Conservation (phyloP, 2,797 vertebrate genomes). For the Halcyon chelicuti region DNA sequence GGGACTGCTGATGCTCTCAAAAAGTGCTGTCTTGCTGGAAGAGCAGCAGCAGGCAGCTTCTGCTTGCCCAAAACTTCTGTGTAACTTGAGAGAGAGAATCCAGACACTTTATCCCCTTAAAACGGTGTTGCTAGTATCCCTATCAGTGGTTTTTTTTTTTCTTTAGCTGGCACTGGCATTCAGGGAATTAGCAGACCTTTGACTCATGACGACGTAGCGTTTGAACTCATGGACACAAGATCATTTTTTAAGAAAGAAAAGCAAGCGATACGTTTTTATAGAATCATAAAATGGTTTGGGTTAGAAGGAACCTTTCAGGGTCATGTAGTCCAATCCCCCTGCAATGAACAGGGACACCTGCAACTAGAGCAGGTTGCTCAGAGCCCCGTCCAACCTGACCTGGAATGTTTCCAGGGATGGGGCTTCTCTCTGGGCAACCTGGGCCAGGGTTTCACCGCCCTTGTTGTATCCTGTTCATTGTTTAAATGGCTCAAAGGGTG, state of each 20-base stretch:
- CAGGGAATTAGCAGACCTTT: not conserved
- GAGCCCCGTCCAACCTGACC: not conserved
- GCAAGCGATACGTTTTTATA: not conserved
- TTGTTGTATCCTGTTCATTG: not conserved
- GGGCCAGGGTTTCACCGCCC: not conserved
- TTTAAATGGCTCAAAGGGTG: not conserved
- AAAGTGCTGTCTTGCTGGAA: not conserved
- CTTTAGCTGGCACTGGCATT: not conserved
- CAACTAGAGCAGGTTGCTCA: not conserved
- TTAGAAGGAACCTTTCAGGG: not conserved
- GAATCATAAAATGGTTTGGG: not conserved
- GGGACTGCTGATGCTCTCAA: not conserved
- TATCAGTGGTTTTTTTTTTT: not conserved
- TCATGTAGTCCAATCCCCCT: not conserved
- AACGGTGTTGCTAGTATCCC: not conserved
- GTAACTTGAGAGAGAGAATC: not conserved
- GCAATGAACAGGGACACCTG: not conserved
- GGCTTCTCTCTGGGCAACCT: not conserved
- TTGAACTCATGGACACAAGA: not conserved
- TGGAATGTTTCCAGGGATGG: not conserved
- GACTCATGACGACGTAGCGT: not conserved
- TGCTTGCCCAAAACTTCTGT: not conserved
- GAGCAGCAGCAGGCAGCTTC: not conserved
- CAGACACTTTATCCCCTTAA: not conserved
- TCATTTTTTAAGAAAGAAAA: not conserved